Base-by-base conservation (phyloP, 2,113 vertebrate genomes). In the Zosterops lateralis region DNA sequence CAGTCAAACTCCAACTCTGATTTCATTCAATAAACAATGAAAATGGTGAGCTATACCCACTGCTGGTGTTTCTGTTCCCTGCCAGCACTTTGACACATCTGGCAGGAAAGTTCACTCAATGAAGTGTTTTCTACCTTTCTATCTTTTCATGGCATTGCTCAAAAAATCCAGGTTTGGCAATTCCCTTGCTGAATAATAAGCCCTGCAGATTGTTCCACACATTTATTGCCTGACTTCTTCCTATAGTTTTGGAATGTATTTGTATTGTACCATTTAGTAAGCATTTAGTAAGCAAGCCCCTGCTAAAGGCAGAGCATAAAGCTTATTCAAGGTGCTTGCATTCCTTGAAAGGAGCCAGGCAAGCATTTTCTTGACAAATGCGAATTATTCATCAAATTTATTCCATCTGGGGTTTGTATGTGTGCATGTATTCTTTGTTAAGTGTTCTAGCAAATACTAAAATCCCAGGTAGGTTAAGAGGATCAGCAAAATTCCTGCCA, bases 81-180 rank as follows among this genome's bases (percentile, higher is more conserved):
- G 50, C 28, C 96, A 98, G 98, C 96, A 98, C 98, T 20, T 97
- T 91, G 25, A 97, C 97, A 89, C 98, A 98, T 95, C 93, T 97
- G 96, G 72, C 71, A 90, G 26, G 13, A 6, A 61, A 82, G 29
- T 74, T 91, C 44, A 26, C 57, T 36, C 19, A 18, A n/a, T 74
- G 11, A 67, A 88, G 38, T 80, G 56, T 47, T 76, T 90, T 60
- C 64, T 47, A 50, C 74, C 40, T 72, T 77, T 61, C 54, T 61
- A 71, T 50, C 31, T 56, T 53, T 64, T 44, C 16, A 12, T 47
- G n/a, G 50, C 18, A 5, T 74, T 83, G 56, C 29, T 40, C 26
- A 9, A 73, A 82, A 86, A 67, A 64, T 34, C 76, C 65, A 75
- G 19, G 24, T 85, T 86, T 86, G 67, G 48, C 47, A 50, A 40